Base-by-base conservation (phyloP, 2,113 vertebrate species). In the Ceratotherium simum region DNA sequence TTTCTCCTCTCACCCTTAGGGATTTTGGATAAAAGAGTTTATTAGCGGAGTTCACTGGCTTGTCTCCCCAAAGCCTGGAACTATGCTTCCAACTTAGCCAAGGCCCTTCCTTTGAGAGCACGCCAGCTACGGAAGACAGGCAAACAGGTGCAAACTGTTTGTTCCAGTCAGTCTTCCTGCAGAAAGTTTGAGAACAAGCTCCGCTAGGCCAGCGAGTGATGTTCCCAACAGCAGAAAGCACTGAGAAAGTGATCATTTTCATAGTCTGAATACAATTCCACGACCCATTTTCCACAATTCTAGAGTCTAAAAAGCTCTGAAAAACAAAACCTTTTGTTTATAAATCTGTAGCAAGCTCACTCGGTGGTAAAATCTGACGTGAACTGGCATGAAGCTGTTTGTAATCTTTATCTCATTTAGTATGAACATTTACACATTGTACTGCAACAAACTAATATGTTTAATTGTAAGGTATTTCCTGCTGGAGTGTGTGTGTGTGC, bases 11-110 rank as follows among this genome's bases (percentile, higher is more conserved):
- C 13, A 23, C 87, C 87, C 94, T 97, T 69, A 91, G 92, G 90
- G 86, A 97, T 95, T 97, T 96, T 80, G 96, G 86, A 91, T 93
- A 95, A 90, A 92, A 92, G 91, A 91, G 46, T 90, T 96, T 91
- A 94, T 94, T 97, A 92, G n/a, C 82, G 83, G 69, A 82, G 69
- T 93, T 93, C 89, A n/a, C 62, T 73, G 95, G 46, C 78, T 96
- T 95, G 73, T 85, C 88, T 85, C 54, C 78, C 56, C 56, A 36
- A 94, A 96, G 75, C 85, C 67, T 79, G 80, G 91, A 95, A 95
- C 69, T 62, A 42, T 46, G 29, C 72, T 93, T 73, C 88, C 67
- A 17, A 91, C 29, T 89, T 25, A 90, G 84, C 60, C 70, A 76
- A 70, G 31, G 64, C 16, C 51, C 46, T 97, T 90, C 51, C 46